Evolutionary conservation across 2,113 vertebrate genomes (phyloP).

Genomic region (Lycaon pictus): DNA sequence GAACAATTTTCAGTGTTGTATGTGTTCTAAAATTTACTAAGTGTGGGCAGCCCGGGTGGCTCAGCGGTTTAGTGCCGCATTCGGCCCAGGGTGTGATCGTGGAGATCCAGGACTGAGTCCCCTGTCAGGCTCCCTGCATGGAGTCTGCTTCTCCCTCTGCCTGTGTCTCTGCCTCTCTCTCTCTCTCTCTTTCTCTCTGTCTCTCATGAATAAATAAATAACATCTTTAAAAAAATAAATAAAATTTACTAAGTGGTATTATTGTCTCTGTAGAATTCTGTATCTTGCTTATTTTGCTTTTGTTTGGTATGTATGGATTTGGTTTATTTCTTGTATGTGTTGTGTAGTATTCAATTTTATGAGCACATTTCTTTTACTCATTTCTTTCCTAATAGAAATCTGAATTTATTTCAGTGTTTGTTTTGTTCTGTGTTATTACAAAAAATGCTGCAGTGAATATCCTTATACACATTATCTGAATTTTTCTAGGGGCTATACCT

Average conservation of each 20-base stretch:
- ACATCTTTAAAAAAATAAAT: too few species aligned
- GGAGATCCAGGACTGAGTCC: too few species aligned
- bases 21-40: conserved; percentile 33
- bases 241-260: neutral
- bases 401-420: conserved; percentile 52
- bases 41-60: too few species aligned
- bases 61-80: too few species aligned
- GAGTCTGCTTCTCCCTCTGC: too few species aligned
- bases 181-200: too few species aligned
- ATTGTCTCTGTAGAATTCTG: neutral
- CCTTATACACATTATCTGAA: neutral
- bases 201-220: too few species aligned
- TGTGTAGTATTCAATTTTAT: conserved; percentile 24
- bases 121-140: too few species aligned
- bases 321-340: conserved; percentile 40
- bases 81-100: too few species aligned
- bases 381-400: conserved; percentile 14
- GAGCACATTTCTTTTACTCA: neutral
- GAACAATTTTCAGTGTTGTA: conserved; percentile 40
- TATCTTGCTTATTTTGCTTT: neutral
- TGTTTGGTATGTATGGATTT: neutral
- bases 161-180: too few species aligned
- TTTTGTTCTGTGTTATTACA: neutral
- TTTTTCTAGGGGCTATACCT: neutral
- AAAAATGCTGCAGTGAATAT: neutral